Percentiles rank a stretch among this genome's conserved stretches.
These are phyloP conservation scores for Nomada goodeniana DNA, from an alignment of 2,888 invertebrate genomes.

Conservation along the genomic window DNA sequence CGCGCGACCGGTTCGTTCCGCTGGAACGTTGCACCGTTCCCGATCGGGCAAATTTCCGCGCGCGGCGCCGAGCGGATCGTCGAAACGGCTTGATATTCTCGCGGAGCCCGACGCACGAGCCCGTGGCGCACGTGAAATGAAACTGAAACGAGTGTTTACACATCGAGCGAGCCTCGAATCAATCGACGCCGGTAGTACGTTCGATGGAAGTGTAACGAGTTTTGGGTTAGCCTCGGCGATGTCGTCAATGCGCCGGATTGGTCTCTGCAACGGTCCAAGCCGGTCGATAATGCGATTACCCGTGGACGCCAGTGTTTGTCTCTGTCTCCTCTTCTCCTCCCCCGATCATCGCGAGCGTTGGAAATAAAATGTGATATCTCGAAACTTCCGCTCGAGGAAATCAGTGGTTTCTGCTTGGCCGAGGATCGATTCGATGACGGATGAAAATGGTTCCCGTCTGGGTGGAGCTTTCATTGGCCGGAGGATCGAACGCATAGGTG, in stretches of 20 bases:
- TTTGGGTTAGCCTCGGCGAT: constrained; percentile 44
- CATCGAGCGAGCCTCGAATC: constrained; percentile 33
- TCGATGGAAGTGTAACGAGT: constrained; percentile 49
- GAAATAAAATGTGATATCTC: constrained; percentile 50
- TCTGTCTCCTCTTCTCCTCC: background rate
- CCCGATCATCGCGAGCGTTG: background rate
- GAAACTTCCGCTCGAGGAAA: constrained; percentile 25
- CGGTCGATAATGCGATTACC: constrained; percentile 61
- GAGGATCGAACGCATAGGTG: background rate
- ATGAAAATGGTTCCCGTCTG: background rate
- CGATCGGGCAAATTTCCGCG: constrained; percentile 19
- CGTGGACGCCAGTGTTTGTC: constrained; percentile 32
- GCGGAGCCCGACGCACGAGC: background rate
- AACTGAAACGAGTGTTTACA: constrained; percentile 57
- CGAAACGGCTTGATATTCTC: constrained; percentile 41
- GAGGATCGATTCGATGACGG: constrained; percentile 35
- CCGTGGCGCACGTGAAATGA: constrained; percentile 44
- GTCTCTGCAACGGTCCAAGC: constrained; percentile 50
- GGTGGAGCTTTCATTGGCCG: background rate
- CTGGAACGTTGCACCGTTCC: constrained; percentile 6
- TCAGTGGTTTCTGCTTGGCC: constrained; percentile 8
- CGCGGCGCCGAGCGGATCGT: constrained; percentile 32
- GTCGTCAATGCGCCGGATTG: constrained; percentile 48
- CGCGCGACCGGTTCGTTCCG: background rate
- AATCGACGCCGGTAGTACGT: constrained; percentile 42